phyloP scores from a whole-genome alignment of 2,113 vertebrate genomes.

The Oriolus oriolus region DNA sequence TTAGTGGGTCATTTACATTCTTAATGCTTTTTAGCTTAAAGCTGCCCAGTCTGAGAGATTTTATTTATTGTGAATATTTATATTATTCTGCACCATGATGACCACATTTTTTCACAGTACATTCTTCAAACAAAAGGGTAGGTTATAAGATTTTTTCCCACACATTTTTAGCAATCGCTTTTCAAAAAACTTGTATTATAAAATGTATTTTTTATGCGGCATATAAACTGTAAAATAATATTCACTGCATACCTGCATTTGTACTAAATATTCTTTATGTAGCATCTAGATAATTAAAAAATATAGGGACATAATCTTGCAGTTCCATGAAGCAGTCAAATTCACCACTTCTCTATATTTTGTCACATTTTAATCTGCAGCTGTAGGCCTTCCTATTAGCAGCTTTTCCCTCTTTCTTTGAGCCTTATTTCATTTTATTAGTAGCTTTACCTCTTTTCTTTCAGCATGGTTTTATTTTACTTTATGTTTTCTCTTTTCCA shows the following conservation, averaged over 20 bases:
- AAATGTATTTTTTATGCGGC: not conserved
- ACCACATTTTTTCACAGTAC: not conserved
- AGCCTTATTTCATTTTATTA: not conserved
- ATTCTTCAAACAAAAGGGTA: not conserved
- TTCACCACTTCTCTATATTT: not conserved
- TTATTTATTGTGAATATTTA: constrained; percentile 46
- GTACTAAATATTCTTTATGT: constrained; percentile 25
- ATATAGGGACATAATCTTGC: not conserved
- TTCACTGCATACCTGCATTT: not conserved
- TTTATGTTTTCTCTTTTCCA: not conserved
- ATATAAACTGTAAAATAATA: constrained; percentile 8
- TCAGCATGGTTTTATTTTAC: not conserved
- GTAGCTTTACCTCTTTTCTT: not conserved
- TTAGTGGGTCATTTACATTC: not conserved
- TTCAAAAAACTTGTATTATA: not conserved
- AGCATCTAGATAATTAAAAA: not conserved
- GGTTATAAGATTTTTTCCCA: not conserved
- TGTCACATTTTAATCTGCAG: constrained; percentile 7
- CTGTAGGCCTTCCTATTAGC: not conserved
- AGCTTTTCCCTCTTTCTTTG: not conserved
- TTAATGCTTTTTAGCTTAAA: constrained; percentile 15
- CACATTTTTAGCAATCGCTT: not conserved
- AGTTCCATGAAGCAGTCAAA: not conserved
- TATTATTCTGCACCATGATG: not conserved
- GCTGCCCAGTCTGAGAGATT: not conserved